Evolutionary conservation across 2,888 invertebrate genomes (phyloP), one percentile per base, ranked within the genome.

Genomic region (Syrphus vitripennis): DNA sequence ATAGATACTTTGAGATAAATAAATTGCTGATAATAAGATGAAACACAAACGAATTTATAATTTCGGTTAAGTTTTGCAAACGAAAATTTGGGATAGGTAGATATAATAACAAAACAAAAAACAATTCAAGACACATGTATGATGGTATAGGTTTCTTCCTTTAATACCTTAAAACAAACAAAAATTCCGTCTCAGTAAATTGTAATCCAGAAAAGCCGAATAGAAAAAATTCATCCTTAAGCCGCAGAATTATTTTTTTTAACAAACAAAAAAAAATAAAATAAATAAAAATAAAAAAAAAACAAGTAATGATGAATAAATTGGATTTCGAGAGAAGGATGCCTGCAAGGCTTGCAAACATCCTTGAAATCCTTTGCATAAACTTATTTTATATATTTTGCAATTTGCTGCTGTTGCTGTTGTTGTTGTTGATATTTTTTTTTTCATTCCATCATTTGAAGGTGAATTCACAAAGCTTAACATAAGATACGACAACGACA

Each of bases 241-340:
- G 77, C 84, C 84, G 55, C 81, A 86, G 76, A 80, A 86, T 80
- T 77, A 81, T 86, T 72, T 81, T 59, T 29, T 57, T 31, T 57
- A 6, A 3, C 10, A 16, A 19, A 57, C 16, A 9, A 29, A 55
- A 29, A 29, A n/a, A 1, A 48, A 29, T 6, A 42, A 42, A n/a
- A n/a, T n/a, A 63, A 45, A 42, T 1, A 12, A 29, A 10, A 29
- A 19, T 40, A 61, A 40, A 37, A 4, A 40, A 40, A 61, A 80
- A 81, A 81, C 59, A 82, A 82, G 81, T 86, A 86, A 86, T 86
- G 77, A 86, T 67, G 82, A 86, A 82, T 86, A 86, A 82, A 86
- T 86, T 86, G 82, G 84, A 82, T 77, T 82, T 76, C 50, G 72
- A 69, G 37, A 72, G n/a, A n/a, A n/a, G 34, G 63, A 77, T 69